A percentile compares a stretch with the other conserved stretches of the same genome.
Conservation (phyloP, 2,797 vertebrate genomes). For the Distichodus sexfasciatus region DNA sequence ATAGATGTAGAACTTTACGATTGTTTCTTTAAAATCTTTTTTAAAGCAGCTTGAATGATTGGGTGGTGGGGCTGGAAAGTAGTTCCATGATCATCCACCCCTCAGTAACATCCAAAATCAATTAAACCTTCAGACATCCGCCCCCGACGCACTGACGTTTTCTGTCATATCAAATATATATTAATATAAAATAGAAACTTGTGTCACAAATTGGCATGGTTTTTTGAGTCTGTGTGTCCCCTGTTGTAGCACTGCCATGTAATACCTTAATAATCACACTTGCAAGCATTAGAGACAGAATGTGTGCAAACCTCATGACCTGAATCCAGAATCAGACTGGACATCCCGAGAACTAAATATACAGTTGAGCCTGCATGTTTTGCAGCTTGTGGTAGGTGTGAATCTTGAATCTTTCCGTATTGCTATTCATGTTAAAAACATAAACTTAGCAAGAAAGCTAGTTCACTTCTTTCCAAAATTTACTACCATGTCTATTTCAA, state of each 20-base stretch:
- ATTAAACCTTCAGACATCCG: neutral
- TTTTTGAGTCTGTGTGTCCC: neutral
- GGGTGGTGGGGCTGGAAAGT: neutral
- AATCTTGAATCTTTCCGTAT: no score
- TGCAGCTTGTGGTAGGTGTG: no score
- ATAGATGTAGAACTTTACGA: neutral
- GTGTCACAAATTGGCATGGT: neutral
- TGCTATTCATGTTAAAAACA: no score
- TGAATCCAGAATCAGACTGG: no score
- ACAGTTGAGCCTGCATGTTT: no score
- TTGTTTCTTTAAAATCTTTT: neutral
- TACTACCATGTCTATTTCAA: no score
- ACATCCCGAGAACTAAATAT: no score
- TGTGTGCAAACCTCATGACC: conserved; percentile 5
- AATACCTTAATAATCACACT: neutral
- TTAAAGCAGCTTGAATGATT: conserved; percentile 9
- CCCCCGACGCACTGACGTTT: neutral
- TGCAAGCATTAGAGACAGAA: neutral
- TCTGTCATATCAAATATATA: neutral
- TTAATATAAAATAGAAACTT: neutral
- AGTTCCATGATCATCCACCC: neutral
- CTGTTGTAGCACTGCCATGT: neutral
- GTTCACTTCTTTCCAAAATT: no score
- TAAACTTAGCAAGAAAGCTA: no score
- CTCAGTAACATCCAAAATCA: neutral